A percentile compares a stretch with the other conserved stretches of the same genome.
Evolutionary conservation across 2,113 vertebrate species (phyloP).

Genomic region (Lathamus discolor): DNA sequence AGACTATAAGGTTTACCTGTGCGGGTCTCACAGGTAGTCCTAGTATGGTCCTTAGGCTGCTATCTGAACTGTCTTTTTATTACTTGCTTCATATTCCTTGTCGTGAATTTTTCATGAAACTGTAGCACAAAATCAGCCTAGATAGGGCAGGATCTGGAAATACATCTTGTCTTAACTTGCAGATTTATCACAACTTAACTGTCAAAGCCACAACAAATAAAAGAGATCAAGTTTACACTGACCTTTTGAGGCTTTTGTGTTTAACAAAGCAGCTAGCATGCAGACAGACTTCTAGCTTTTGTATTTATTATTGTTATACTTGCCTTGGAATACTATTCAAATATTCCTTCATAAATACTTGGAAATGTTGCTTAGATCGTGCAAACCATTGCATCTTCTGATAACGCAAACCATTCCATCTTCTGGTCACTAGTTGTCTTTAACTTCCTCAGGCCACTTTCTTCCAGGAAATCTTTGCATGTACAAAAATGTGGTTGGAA

Average conservation of each 20-base stretch:
- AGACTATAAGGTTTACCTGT: neutral
- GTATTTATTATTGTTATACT: neutral
- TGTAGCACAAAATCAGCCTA: neutral
- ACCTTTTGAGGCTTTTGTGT: neutral
- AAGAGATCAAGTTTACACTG: neutral
- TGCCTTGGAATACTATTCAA: neutral
- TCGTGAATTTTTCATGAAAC: neutral
- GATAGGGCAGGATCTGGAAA: neutral
- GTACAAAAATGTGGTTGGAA: neutral
- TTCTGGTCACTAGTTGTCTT: neutral
- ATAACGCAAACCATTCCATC: neutral
- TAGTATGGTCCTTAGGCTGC: neutral
- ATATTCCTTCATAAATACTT: neutral
- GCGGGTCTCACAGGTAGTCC: neutral
- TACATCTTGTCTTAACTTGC: neutral
- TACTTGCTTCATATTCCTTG: neutral
- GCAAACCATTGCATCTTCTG: neutral
- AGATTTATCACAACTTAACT: neutral
- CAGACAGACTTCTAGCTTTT: neutral
- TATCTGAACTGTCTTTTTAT: neutral
- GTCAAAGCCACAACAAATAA: neutral
- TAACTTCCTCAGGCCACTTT: neutral
- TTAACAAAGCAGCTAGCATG: neutral
- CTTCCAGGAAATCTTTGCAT: neutral
- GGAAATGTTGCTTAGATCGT: neutral